phyloP scores from a whole-genome alignment of 2,888 invertebrate genomes.

The Torymus tubicola region DNA sequence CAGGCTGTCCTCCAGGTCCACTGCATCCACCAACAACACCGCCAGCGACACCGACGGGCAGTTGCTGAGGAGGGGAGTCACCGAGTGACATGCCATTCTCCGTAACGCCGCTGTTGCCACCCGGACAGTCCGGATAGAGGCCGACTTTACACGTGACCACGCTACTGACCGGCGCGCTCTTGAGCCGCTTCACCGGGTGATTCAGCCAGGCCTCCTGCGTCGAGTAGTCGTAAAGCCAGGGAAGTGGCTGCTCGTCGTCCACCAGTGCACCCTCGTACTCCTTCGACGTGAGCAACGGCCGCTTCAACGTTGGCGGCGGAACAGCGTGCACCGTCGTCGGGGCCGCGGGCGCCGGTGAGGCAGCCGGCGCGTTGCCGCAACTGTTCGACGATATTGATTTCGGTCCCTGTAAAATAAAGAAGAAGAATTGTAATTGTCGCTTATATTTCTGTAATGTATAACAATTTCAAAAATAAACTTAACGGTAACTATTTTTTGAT shows the following conservation, averaged over 20 bases:
- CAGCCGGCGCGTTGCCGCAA: constrained; percentile 63
- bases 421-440: too few relatives aligned
- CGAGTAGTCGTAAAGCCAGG: constrained; percentile 93
- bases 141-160: constrained; percentile 60
- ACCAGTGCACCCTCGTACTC: constrained; percentile 88
- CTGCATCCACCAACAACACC: too few relatives aligned
- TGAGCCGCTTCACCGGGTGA: constrained; percentile 93
- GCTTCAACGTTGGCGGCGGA: constrained; percentile 78
- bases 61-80: not conserved
- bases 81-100: not conserved
- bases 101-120: not conserved
- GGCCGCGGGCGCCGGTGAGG: constrained; percentile 79
- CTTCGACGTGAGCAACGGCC: constrained; percentile 87
- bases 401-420: constrained; percentile 40
- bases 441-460: too few relatives aligned
- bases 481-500: too few relatives aligned
- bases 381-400: constrained; percentile 48
- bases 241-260: constrained; percentile 88
- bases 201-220: constrained; percentile 84
- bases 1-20: too few relatives aligned
- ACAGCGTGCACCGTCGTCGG: constrained; percentile 75
- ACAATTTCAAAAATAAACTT: too few relatives aligned
- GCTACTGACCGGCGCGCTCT: constrained; percentile 72
- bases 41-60: not conserved
- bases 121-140: constrained; percentile 46